These are phyloP conservation scores for Himalopsyche tibetana DNA, from an alignment of 2,888 invertebrate species.

Conservation along the genomic window DNA sequence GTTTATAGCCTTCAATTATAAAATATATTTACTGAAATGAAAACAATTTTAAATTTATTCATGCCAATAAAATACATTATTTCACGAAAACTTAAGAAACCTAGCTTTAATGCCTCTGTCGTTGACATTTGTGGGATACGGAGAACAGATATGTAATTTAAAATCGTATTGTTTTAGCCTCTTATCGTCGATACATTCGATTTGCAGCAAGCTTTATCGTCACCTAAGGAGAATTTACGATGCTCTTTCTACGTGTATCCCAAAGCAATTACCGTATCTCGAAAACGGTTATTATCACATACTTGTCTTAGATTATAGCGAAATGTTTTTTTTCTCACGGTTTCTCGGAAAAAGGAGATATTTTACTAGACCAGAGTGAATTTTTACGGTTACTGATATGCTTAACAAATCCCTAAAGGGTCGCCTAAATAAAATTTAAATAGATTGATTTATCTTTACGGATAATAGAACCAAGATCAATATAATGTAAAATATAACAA, in stretches of 20 bases:
- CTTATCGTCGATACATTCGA: conserved; percentile 53
- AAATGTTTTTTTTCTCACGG: neutral
- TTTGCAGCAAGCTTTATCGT: conserved; percentile 54
- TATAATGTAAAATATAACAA: too few relatives aligned
- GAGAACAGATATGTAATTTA: conserved; percentile 58
- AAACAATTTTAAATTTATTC: too few relatives aligned
- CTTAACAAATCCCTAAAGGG: neutral
- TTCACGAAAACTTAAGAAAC: neutral
- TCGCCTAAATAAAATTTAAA: neutral
- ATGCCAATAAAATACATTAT: neutral
- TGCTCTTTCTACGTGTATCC: conserved; percentile 26
- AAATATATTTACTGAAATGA: too few relatives aligned
- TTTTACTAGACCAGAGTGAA: conserved; percentile 1
- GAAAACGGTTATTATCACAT: conserved; percentile 18
- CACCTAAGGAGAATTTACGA: conserved; percentile 61
- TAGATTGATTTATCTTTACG: conserved; percentile 5
- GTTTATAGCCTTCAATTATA: too few relatives aligned
- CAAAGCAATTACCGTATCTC: conserved; percentile 18
- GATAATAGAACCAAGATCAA: neutral
- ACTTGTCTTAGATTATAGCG: neutral
- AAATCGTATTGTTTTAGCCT: conserved; percentile 60
- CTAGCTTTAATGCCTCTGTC: neutral
- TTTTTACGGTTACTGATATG: conserved; percentile 4
- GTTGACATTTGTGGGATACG: neutral
- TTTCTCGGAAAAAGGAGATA: neutral